phyloP scores from a whole-genome alignment of 2,113 vertebrate genomes.

The Phrynosoma blainvillii region DNA sequence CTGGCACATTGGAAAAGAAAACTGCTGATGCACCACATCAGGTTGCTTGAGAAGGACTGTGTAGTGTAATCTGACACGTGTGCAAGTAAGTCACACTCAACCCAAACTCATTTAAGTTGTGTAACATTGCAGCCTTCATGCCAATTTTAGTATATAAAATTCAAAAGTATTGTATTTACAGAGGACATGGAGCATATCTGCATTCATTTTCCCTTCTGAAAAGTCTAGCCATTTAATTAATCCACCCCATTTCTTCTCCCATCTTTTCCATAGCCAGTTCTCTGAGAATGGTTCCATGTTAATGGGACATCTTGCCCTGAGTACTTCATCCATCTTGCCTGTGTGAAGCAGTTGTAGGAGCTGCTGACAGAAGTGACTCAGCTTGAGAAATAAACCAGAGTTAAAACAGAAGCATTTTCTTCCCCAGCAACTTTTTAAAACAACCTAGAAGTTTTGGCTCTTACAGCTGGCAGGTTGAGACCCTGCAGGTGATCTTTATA shows the following conservation, averaged over 20 bases:
- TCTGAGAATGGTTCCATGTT: not conserved
- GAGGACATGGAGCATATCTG: not conserved
- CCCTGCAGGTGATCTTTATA: not conserved
- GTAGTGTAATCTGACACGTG: not conserved
- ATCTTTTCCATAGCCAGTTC: not conserved
- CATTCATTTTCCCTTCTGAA: not conserved
- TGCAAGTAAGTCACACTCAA: not conserved
- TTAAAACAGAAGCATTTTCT: not conserved
- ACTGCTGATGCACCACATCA: too few relatives aligned
- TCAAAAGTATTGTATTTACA: not conserved
- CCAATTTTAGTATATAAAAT: not conserved
- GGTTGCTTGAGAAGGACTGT: not conserved
- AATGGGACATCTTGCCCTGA: not conserved
- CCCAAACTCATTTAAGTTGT: not conserved
- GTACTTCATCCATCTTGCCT: not conserved
- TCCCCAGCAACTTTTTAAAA: not conserved
- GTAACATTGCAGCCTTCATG: not conserved
- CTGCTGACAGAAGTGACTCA: not conserved
- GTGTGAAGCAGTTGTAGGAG: not conserved
- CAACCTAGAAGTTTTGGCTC: not conserved
- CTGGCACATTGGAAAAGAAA: too few relatives aligned
- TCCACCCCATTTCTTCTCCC: not conserved
- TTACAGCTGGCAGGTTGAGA: not conserved
- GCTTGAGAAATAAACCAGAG: fast-evolving
- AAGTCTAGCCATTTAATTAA: fast-evolving